Evolutionary conservation across 2,888 invertebrate genomes (phyloP), one percentile per base, ranked within the genome.

Genomic region (Scaptomyza polygonia): DNA sequence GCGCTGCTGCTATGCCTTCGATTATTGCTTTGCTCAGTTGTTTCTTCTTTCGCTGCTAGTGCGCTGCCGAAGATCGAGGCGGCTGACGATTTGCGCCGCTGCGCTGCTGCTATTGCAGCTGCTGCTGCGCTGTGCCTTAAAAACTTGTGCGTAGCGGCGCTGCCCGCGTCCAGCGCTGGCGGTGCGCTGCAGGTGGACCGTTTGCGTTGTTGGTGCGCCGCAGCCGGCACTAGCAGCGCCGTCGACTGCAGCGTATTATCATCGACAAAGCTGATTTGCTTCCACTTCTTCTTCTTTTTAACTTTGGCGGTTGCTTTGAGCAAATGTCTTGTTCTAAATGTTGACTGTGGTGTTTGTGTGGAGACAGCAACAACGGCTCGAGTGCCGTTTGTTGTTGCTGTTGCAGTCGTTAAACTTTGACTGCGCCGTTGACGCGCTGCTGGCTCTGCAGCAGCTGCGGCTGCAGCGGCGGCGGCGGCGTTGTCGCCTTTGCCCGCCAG

Each of bases 261-360:
- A 72, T 88, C 79, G 40, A 88, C 68, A 18, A 90, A 90, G 39
- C 82, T 82, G 55, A 89, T 87, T 74, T 90, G 90, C 68, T 86
- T 89, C 84, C 83, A 84, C 80, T 88, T 87, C 42, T 88, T 88
- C 86, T 88, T 88, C 72, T 86, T 88, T 48, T 89, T 89, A 39
- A 89, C 89, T 68, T 89, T 89, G 42, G 78, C 81, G 16, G 89
- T 89, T 42, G 89, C 86, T 69, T 88, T 86, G 3, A 84, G 68
- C 49, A 89, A 67, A 61, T 89, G 88, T 63, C 87, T 77, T 21
- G 88, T 70, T 72, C 84, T 77, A 63, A 82, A 80, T 70, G 77
- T 67, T 67, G 48, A 48, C 18, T 30, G 32, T 32, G 79, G 62
- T 47, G 73, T 72, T 40, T 75, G 63, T 56, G 84, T 67, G 54